A percentile compares a stretch with the other conserved stretches of the same genome.
These are phyloP conservation scores for Microplitis manilae DNA, from an alignment of 2,888 invertebrate genomes.

Conservation along the genomic window DNA sequence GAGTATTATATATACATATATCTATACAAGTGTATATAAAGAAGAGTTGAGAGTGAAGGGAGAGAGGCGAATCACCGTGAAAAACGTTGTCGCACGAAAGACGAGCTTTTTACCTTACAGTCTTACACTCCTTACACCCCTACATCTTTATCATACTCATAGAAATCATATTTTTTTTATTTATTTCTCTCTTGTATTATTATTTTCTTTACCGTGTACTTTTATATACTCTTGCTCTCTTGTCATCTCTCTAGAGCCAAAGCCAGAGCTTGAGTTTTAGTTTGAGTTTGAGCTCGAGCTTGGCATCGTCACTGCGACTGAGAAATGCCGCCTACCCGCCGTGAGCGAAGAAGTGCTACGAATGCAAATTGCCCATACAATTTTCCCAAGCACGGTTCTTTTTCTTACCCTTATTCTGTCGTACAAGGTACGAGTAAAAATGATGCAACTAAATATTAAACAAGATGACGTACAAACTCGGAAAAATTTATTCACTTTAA, in stretches of 20 bases:
- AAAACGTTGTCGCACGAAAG: constrained; percentile 46
- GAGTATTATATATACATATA: constrained; percentile 10
- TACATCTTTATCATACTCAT: constrained; percentile 36
- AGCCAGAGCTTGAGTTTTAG: constrained; percentile 2
- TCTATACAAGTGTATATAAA: neutral
- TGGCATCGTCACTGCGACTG: neutral
- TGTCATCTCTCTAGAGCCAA: constrained; percentile 16
- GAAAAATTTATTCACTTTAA: no score
- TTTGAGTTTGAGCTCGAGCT: neutral
- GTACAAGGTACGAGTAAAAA: no score
- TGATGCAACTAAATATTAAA: no score
- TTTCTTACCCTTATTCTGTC: neutral
- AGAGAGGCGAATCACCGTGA: constrained; percentile 34
- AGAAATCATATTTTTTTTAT: constrained; percentile 43
- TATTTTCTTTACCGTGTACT: constrained; percentile 6
- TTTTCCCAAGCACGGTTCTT: constrained; percentile 31
- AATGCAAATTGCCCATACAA: constrained; percentile 41
- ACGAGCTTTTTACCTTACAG: constrained; percentile 45
- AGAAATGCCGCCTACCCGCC: constrained; percentile 3
- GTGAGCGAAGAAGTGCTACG: constrained; percentile 8
- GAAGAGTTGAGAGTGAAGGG: neutral
- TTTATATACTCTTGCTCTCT: constrained; percentile 2
- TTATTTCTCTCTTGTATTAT: constrained; percentile 28
- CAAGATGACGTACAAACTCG: no score
- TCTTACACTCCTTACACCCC: constrained; percentile 35